Evolutionary conservation across 2,113 vertebrate species (phyloP).

Genomic region (Anhinga anhinga): DNA sequence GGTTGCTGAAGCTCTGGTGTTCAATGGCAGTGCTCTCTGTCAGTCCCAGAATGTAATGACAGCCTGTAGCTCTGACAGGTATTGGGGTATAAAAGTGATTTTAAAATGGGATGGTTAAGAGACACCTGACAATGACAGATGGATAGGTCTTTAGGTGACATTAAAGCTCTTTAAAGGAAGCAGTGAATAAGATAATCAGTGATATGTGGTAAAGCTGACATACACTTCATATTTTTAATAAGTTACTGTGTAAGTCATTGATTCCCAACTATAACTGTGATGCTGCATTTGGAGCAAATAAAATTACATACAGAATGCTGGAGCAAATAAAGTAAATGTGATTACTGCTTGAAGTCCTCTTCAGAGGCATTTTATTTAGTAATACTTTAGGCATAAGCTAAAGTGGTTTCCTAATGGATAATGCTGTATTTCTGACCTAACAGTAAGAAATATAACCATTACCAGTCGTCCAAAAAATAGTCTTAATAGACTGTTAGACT

Average conservation of each 20-base stretch:
- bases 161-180: not conserved
- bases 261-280: not conserved
- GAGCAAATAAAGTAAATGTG: not conserved
- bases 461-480: not conserved
- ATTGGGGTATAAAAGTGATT: not conserved
- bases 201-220: not conserved
- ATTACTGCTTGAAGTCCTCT: not conserved
- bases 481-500: not conserved
- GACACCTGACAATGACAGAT: not conserved
- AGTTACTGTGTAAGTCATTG: not conserved
- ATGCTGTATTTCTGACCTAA: not conserved
- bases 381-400: not conserved
- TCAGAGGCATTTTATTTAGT: not conserved
- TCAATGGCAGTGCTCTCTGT: not conserved
- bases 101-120: not conserved
- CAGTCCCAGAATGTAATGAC: not conserved
- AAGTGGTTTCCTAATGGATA: not conserved
- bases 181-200: not conserved
- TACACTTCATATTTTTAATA: not conserved
- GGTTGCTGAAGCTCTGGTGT: not conserved
- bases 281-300: not conserved
- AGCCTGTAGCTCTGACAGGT: not conserved
- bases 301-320: not conserved
- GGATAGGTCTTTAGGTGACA: not conserved
- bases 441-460: not conserved